Conservation (phyloP, 2,113 vertebrate genomes). For the Oceanodroma tethys region DNA sequence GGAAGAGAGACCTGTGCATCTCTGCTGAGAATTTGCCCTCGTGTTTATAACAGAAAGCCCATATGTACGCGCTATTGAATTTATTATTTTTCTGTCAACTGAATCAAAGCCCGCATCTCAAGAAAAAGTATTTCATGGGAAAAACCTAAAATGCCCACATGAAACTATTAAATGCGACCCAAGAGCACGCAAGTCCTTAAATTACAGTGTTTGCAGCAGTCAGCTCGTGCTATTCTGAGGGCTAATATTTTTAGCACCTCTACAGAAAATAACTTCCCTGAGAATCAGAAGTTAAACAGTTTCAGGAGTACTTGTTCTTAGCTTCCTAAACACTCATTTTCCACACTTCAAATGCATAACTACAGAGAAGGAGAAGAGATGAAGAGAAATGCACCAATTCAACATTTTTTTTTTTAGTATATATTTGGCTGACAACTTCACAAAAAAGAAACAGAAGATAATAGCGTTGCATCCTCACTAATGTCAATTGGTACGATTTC, state of each 20-base stretch:
- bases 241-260: constrained; percentile 44
- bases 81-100: not conserved
- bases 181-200: not conserved
- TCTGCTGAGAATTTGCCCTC: not conserved
- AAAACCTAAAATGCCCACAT: not conserved
- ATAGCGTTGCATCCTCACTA: not conserved
- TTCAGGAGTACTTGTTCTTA: not conserved
- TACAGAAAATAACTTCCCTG: constrained; percentile 8
- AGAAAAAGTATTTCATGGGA: constrained; percentile 14
- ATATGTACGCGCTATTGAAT: not conserved
- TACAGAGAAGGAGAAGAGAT: not conserved
- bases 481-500: not conserved
- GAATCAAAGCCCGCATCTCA: not conserved
- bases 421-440: not conserved
- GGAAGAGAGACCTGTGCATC: not conserved
- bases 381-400: not conserved
- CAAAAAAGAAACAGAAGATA: not conserved
- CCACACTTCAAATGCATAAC: not conserved
- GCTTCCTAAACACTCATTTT: not conserved
- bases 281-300: constrained; percentile 1
- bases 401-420: not conserved
- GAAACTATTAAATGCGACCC: not conserved
- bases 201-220: constrained; percentile 25
- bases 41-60: not conserved
- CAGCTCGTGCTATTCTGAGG: constrained; percentile 1